A percentile compares a stretch with the other conserved stretches of the same genome.
Conservation (phyloP, 2,888 invertebrate species). For the Diaperis boleti region DNA sequence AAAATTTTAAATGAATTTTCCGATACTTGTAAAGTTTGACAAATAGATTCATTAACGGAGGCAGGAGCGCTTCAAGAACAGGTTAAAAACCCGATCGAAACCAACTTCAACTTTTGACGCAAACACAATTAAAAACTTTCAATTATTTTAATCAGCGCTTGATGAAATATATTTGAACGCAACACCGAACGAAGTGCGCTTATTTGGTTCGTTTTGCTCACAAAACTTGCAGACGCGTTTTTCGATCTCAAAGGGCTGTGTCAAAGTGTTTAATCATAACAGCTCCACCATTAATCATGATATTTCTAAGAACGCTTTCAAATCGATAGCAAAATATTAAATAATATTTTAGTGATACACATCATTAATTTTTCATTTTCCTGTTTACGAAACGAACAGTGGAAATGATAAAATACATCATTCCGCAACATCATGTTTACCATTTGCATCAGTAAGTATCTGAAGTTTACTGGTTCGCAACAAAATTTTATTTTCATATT, state of each 20-base stretch:
- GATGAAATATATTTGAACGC: conserved; percentile 40
- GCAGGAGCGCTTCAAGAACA: conserved; percentile 41
- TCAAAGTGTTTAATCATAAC: conserved; percentile 40
- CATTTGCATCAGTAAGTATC: too few relatives aligned
- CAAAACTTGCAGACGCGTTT: conserved; percentile 8
- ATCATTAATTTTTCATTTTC: conserved; percentile 35
- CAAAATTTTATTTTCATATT: too few relatives aligned
- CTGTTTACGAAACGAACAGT: conserved; percentile 2
- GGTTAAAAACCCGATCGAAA: conserved; percentile 46
- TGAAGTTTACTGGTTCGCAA: too few relatives aligned
- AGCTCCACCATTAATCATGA: conserved; percentile 38
- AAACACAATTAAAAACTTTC: conserved; percentile 48
- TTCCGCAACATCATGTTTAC: too few relatives aligned
- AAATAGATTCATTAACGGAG: conserved; percentile 48
- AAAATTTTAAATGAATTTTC: conserved; percentile 47
- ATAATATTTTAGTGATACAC: conserved; percentile 38
- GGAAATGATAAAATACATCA: too few relatives aligned
- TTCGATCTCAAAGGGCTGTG: conserved; percentile 26
- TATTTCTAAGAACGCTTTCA: conserved; percentile 31
- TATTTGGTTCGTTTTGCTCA: conserved; percentile 9
- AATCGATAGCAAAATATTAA: conserved; percentile 40
- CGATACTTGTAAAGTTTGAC: conserved; percentile 47
- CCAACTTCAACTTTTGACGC: conserved; percentile 45
- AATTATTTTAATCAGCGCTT: conserved; percentile 45
- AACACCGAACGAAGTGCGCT: conserved; percentile 20